Evolutionary conservation across 1,140 invertebrate species (phyloP), one percentile per base, ranked within the genome.

Genomic region (Eubasilissa regina): DNA sequence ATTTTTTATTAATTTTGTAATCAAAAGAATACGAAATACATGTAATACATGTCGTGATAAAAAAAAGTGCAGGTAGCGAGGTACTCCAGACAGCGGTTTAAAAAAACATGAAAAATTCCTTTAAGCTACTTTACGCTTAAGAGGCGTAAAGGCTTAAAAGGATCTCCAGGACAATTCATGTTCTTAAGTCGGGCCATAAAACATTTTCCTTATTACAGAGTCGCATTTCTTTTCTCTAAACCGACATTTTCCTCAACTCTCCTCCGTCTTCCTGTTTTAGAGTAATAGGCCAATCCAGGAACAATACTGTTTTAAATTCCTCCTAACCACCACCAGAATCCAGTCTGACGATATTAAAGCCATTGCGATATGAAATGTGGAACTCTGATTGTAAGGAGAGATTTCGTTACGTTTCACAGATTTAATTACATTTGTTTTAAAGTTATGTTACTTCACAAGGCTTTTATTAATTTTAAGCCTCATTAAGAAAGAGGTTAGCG

Each of bases 141-240:
- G 60, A 13, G n/a, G 64, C 43, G 64, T n/a, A 47, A 68, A 68
- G 45, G 12, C 44, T 35, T 35, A 35, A 35, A 35, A 35, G 25
- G 25, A 35, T 35, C 25, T 35, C 44, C 64, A n/a, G 64, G 64
- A 68, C 64, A 68, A 68, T 68, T 19, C 44, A 12, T 45, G 64
- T 68, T 68, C 45, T 47, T 45, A 68, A 68, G 64, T 68, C 15
- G 13, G 13, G 9, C 64, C 64, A 68, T 68, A 68, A 68, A 68
- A 68, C 64, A 68, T 68, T 68, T 68, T 68, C 64, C 64, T 68
- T 68, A 68, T 68, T 68, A 68, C 44, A 12, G 44, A 68, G 64
- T 44, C 35, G 19, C 64, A 47, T 68, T 68, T 68, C 44, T 68
- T 68, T 51, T 47, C 44, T 15, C 64, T 68, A 68, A 68, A 68